These are phyloP conservation scores for Lepus europaeus DNA, from an alignment of 2,113 vertebrate genomes.

Conservation along the genomic window DNA sequence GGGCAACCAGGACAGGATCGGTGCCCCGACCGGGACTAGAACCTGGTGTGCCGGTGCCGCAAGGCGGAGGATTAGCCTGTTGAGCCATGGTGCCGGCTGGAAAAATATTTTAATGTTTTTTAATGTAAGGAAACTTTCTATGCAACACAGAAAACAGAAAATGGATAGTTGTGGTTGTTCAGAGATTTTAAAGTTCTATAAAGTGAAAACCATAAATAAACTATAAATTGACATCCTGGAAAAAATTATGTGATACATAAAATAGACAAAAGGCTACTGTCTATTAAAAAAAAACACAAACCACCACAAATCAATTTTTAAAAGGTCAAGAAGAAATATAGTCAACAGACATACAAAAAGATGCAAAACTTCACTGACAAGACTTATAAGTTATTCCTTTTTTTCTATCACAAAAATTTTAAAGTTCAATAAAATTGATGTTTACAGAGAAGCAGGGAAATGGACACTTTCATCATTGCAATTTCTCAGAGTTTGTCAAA, in stretches of 20 bases:
- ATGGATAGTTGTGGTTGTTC: neutral
- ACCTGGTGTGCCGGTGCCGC: too few species aligned
- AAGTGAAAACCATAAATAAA: constrained; percentile 7
- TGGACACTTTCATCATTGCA: neutral
- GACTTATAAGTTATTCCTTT: neutral
- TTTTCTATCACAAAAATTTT: neutral
- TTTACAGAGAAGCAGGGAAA: neutral
- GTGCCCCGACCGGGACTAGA: too few species aligned
- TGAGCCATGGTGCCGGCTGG: too few species aligned
- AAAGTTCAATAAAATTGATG: neutral
- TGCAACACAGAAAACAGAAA: neutral
- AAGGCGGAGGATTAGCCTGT: too few species aligned
- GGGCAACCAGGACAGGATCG: too few species aligned
- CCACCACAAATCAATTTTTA: neutral
- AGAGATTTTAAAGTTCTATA: neutral
- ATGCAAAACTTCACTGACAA: neutral
- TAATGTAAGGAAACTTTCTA: neutral
- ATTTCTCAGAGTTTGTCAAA: neutral
- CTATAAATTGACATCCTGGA: neutral
- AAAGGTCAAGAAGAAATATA: neutral
- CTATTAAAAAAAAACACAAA: neutral
- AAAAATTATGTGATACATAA: neutral
- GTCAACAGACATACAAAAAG: neutral
- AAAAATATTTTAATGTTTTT: neutral
- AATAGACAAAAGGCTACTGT: neutral